Conservation (phyloP, 2,797 vertebrate species). For the Tiaroga cobitis region DNA sequence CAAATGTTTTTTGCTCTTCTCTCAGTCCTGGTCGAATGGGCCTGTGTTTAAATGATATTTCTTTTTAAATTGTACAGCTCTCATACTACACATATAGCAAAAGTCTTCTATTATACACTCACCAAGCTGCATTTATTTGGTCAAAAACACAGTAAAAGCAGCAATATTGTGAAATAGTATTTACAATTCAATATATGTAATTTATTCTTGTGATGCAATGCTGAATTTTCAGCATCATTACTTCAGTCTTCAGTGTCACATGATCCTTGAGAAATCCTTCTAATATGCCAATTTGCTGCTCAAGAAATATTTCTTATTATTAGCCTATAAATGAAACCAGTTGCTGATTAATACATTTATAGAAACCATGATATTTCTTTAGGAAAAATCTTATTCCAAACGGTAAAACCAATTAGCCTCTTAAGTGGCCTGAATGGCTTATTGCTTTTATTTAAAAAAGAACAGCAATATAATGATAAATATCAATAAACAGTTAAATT, state of each 20-base stretch:
- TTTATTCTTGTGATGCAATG: too few relatives aligned
- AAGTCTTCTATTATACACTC: not conserved
- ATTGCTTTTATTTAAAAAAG: too few relatives aligned
- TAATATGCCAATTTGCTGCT: not conserved
- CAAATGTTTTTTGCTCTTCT: conserved; percentile 65
- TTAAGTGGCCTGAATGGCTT: not conserved
- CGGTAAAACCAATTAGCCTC: not conserved
- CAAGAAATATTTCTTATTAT: not conserved
- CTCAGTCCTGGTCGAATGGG: conserved; percentile 61
- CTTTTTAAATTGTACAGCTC: not conserved
- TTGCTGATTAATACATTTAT: too few relatives aligned
- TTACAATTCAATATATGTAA: not conserved
- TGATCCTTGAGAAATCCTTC: not conserved
- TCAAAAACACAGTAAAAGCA: not conserved
- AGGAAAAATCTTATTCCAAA: too few relatives aligned
- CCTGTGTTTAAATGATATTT: conserved; percentile 52
- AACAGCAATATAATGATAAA: not conserved
- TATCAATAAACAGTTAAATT: not conserved
- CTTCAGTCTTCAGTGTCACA: too few relatives aligned
- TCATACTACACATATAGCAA: not conserved
- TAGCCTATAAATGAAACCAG: too few relatives aligned
- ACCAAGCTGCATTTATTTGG: too few relatives aligned
- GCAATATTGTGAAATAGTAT: not conserved
- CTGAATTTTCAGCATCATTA: too few relatives aligned
- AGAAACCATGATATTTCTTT: too few relatives aligned